Base-by-base conservation (phyloP, 53 echinoderm and acorn worm species). In the Henricia sp. region DNA sequence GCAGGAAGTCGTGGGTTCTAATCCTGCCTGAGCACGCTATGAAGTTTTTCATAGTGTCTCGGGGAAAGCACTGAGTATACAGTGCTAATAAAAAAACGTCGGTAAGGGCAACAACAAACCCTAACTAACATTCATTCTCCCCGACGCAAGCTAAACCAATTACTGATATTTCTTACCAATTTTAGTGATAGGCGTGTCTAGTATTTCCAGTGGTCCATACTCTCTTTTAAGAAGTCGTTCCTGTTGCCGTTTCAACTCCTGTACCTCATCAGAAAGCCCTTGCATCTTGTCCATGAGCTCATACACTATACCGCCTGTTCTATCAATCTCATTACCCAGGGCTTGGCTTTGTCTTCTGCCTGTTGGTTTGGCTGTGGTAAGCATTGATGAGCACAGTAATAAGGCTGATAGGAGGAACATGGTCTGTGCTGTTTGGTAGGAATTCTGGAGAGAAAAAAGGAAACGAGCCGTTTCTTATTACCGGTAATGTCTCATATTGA, bases 211-310 rank as follows among this genome's bases (percentile, higher is more conserved):
- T 3, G 80, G 80, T 32, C 80, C 80, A 9, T 48, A 80, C 63
- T 62, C 80, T 50, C 80, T 42, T 33, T 62, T 80, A 44, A 80
- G 23, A 3, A 80, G 80, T 23, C 27, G 33, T 5, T 64, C 4
- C 35, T 80, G 80, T 8, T 50, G 44, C 34, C 34, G 33, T 35
- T 46, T 80, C 48, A 80, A 14, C 14, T 62, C 57, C 24, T 57
- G n/a, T 8, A 80, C 80, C 34, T 80, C 80, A 4, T 64, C 80
- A 17, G 65, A 2, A 10, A 80, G 63, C 8, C 64, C 63, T 25
- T 80, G 80, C 80, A 80, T 20, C 80, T 80, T 80, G 35, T 80
- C 80, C 80, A 80, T 62, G 24, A 80, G 64, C 11, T 64, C 30
- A 50, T 80, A 64, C 34, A 80, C 64, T 46, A 80, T 46, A 17